Evolutionary conservation across 2,888 invertebrate genomes (phyloP).

Genomic region (Graphium colonna): DNA sequence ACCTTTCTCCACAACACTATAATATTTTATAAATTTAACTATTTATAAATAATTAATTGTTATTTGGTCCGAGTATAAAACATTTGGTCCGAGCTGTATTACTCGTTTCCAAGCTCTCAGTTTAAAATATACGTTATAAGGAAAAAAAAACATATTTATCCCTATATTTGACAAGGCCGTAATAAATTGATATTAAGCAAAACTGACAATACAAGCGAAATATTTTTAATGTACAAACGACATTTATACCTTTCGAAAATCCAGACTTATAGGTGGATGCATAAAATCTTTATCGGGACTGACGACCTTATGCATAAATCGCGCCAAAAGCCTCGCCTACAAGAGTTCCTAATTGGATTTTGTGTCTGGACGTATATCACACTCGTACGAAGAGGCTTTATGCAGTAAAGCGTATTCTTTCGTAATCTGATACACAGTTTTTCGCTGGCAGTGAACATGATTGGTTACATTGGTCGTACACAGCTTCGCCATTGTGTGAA

Average conservation of each 20-base stretch:
- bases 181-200: too few relatives aligned
- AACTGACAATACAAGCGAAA: too few relatives aligned
- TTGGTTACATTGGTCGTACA: background rate
- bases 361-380: conserved; percentile 14
- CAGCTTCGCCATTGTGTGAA: background rate
- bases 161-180: too few relatives aligned
- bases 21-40: too few relatives aligned
- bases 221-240: background rate
- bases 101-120: too few relatives aligned
- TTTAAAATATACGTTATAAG: too few relatives aligned
- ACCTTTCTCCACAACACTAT: too few relatives aligned
- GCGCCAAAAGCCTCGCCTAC: conserved; percentile 18
- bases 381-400: conserved; percentile 9
- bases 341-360: conserved; percentile 22
- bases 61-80: too few relatives aligned
- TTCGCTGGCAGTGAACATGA: conserved; percentile 5
- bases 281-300: conserved; percentile 17
- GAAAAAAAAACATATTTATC: too few relatives aligned
- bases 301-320: conserved; percentile 20
- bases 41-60: too few relatives aligned
- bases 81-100: too few relatives aligned
- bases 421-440: conserved; percentile 11
- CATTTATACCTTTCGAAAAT: conserved; percentile 5
- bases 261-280: conserved; percentile 6
- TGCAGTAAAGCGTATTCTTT: conserved; percentile 4